phyloP scores from a whole-genome alignment of 1,140 invertebrate species.

The Hylyphantes graminicola region DNA sequence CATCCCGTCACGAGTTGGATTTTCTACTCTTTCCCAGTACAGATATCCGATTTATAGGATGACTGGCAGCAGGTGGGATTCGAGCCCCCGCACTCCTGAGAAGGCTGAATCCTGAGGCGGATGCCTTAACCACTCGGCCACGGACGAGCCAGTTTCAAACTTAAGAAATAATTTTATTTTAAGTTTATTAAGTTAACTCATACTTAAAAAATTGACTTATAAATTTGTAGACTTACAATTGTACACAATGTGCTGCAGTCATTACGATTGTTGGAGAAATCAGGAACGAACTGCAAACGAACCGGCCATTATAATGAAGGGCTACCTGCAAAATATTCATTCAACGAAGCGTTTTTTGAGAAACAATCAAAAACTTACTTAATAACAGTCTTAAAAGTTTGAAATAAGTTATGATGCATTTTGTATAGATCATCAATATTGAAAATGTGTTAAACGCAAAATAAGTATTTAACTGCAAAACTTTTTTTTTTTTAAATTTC shows the following conservation, averaged over 20 bases:
- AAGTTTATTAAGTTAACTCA: too few species aligned
- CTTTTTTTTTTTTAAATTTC: not conserved
- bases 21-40: too few species aligned
- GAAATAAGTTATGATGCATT: not conserved
- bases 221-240: conserved; percentile 49
- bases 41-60: too few species aligned
- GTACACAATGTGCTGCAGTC: conserved; percentile 50
- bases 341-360: not conserved
- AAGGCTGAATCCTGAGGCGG: too few species aligned
- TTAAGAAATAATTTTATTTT: too few species aligned
- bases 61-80: too few species aligned
- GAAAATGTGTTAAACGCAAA: not conserved
- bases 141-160: too few species aligned
- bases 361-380: not conserved
- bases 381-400: not conserved
- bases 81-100: too few species aligned
- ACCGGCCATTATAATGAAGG: conserved; percentile 27
- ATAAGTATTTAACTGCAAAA: not conserved
- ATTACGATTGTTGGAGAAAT: conserved; percentile 43
- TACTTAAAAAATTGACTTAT: too few species aligned
- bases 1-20: too few species aligned
- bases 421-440: not conserved
- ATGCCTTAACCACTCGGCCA: too few species aligned
- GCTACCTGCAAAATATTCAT: conserved; percentile 11
- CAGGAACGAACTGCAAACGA: conserved; percentile 45